Evolutionary conservation across 2,113 vertebrate genomes (phyloP).

Genomic region (Elanus axillaris): DNA sequence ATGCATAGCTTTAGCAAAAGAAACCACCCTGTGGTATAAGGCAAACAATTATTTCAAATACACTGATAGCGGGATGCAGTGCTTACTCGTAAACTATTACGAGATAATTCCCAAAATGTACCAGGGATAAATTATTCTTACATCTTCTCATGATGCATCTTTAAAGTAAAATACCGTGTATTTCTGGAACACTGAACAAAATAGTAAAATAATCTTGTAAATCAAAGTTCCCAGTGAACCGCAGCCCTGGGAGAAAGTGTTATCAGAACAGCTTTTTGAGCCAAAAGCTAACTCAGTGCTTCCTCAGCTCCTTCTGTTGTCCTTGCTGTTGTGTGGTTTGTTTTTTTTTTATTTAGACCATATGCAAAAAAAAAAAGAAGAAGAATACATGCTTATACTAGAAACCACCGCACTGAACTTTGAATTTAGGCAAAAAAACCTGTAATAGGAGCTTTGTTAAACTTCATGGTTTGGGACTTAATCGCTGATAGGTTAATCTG

Average conservation of each 20-base stretch:
- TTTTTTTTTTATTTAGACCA: background rate
- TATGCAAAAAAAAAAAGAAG: rapidly evolving
- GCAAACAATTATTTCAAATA: background rate
- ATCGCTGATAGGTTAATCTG: background rate
- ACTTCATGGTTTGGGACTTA: background rate
- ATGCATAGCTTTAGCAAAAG: background rate
- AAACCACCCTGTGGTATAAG: background rate
- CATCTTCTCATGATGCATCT: background rate
- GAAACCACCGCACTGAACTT: background rate
- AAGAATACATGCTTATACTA: background rate
- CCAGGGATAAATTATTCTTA: background rate
- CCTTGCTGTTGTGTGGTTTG: background rate
- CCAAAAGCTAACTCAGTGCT: background rate
- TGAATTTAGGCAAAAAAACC: background rate
- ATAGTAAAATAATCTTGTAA: background rate
- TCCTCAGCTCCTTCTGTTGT: background rate
- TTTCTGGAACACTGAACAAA: background rate
- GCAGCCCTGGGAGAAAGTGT: background rate
- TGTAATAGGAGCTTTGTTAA: background rate
- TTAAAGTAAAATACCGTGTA: background rate
- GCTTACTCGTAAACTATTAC: background rate
- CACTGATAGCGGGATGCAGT: background rate
- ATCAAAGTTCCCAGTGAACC: background rate
- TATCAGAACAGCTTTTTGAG: background rate
- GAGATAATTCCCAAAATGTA: background rate